Evolutionary conservation across 1,140 invertebrate species (phyloP).

Genomic region (Homalodisca vitripennis): DNA sequence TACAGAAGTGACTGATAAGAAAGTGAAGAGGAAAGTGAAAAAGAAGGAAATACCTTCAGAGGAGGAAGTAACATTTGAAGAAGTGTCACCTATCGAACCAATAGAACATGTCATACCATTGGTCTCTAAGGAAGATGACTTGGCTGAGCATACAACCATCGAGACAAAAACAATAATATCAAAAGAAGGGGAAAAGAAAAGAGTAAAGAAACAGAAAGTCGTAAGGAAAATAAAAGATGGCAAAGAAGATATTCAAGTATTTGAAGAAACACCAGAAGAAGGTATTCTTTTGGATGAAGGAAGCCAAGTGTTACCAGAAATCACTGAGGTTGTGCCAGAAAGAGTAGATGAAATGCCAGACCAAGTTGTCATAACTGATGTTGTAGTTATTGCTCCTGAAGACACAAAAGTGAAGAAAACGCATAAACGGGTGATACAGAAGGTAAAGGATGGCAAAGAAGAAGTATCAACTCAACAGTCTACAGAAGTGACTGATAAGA

Average conservation of each 20-base stretch:
- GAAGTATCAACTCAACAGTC: slow-evolving; percentile 5
- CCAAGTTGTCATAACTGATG: slow-evolving; percentile 41
- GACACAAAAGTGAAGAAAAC: slow-evolving; percentile 42
- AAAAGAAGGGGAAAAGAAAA: slow-evolving; percentile 22
- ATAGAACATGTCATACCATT: slow-evolving; percentile 43
- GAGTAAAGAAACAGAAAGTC: slow-evolving; percentile 18
- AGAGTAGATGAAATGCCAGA: slow-evolving; percentile 39
- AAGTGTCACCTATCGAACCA: background rate
- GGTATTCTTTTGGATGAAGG: slow-evolving; percentile 24
- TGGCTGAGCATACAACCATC: slow-evolving; percentile 35
- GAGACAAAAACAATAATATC: slow-evolving; percentile 32
- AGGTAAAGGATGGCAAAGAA: slow-evolving; percentile 32
- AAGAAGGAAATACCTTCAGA: slow-evolving; percentile 25
- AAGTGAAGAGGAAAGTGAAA: too few species aligned
- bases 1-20: too few species aligned
- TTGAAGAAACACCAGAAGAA: slow-evolving; percentile 32
- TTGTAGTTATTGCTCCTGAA: slow-evolving; percentile 40
- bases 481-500: slow-evolving; percentile 3
- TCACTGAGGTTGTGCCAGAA: slow-evolving; percentile 10
- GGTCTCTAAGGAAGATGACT: slow-evolving; percentile 39
- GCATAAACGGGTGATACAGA: slow-evolving; percentile 45
- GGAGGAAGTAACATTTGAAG: slow-evolving; percentile 33
- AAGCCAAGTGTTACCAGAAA: slow-evolving; percentile 12
- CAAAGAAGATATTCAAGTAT: slow-evolving; percentile 35
- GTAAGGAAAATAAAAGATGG: slow-evolving; percentile 41